phyloP scores from a whole-genome alignment of 2,888 invertebrate genomes.

The Caenorhabditis uteleia region DNA sequence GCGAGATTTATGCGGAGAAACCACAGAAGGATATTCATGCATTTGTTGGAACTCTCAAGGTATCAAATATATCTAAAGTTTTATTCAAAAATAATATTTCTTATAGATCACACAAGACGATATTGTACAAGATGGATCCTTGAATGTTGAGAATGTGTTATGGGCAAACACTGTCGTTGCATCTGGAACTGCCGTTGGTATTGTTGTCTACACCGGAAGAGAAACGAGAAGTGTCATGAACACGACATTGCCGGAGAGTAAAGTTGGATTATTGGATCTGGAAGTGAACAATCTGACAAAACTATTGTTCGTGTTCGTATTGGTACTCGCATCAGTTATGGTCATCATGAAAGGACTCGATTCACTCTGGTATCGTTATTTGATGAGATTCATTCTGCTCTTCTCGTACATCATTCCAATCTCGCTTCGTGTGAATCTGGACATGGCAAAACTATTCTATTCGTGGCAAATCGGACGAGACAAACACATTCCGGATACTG shows the following conservation, averaged over 20 bases:
- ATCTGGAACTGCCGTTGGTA: conserved; percentile 78
- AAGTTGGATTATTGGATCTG: conserved; percentile 91
- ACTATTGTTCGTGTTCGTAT: conserved; percentile 87
- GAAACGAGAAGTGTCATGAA: conserved; percentile 99
- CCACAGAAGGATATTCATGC: conserved; percentile 97
- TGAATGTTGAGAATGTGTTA: conserved; percentile 93
- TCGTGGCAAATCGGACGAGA: conserved; percentile 95
- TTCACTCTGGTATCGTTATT: conserved; percentile 76
- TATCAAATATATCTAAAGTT: conserved; percentile 47
- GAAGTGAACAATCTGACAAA: conserved; percentile 97
- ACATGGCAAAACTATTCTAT: conserved; percentile 89
- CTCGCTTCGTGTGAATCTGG: conserved; percentile 93
- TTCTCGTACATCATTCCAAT: conserved; percentile 99
- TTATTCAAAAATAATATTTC: background rate
- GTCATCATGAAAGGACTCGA: conserved; percentile 82
- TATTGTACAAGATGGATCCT: conserved; percentile 78
- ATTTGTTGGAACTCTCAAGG: conserved; percentile 84
- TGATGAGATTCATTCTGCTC: conserved; percentile 92
- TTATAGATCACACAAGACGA: conserved; percentile 49
- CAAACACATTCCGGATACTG: conserved; percentile 88
- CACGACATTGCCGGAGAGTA: conserved; percentile 91
- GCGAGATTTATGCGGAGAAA: conserved; percentile 91
- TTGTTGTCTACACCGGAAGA: conserved; percentile 84
- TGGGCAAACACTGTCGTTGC: conserved; percentile 99
- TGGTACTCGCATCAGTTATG: conserved; percentile 88